phyloP scores from a whole-genome alignment of 2,113 vertebrate genomes.

The Psammodynastes pulverulentus region DNA sequence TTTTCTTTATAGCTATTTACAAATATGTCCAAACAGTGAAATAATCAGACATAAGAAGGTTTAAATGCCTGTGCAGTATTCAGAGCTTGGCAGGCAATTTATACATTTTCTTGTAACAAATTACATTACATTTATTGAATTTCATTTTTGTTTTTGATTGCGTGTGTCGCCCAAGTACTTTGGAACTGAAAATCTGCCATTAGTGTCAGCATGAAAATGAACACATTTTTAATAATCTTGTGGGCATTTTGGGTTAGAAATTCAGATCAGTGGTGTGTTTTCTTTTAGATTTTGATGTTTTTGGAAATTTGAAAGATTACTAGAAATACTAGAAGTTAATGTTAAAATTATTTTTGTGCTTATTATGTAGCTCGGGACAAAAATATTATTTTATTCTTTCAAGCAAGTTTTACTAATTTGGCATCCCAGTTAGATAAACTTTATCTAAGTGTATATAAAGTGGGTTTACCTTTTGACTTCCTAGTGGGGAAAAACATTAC shows the following conservation, averaged over 20 bases:
- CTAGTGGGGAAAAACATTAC: not conserved
- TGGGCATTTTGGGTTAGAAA: conserved; percentile 49
- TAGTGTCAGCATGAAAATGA: conserved; percentile 32
- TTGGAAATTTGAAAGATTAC: conserved; percentile 32
- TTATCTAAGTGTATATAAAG: not conserved
- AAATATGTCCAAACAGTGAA: conserved; percentile 67
- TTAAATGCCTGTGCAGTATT: conserved; percentile 27
- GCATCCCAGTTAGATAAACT: not conserved
- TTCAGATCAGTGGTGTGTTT: conserved; percentile 11
- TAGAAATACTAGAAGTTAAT: not conserved
- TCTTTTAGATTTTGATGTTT: conserved; percentile 30
- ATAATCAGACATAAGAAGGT: conserved; percentile 52
- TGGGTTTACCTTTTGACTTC: not conserved
- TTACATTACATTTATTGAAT: conserved; percentile 42
- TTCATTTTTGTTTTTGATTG: conserved; percentile 48
- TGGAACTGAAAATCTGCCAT: conserved; percentile 34
- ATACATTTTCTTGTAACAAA: conserved; percentile 28
- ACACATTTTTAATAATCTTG: conserved; percentile 52
- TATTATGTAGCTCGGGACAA: not conserved
- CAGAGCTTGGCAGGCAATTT: conserved; percentile 37
- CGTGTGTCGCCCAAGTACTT: conserved; percentile 22
- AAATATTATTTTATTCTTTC: not conserved
- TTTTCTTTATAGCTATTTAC: conserved; percentile 56
- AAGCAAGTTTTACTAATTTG: not conserved
- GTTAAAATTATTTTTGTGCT: not conserved